Conservation (phyloP, 2,797 vertebrate genomes). For the Garrulus glandarius region DNA sequence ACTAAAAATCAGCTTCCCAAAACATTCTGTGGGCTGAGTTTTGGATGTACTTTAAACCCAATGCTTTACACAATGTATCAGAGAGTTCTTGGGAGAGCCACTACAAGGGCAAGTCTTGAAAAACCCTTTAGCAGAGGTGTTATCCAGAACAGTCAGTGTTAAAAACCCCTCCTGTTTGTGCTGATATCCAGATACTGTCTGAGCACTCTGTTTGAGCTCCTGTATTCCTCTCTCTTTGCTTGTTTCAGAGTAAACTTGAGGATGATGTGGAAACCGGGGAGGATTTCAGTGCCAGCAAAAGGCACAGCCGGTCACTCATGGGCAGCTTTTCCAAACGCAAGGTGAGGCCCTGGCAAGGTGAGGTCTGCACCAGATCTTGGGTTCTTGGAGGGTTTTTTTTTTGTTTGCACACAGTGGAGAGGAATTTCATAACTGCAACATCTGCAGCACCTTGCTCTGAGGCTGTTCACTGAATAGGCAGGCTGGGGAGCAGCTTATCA, state of each 20-base stretch:
- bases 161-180: background rate
- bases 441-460: background rate
- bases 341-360: constrained; percentile 63
- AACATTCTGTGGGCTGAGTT: background rate
- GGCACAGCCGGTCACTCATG: constrained; percentile 79
- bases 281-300: constrained; percentile 78
- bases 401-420: background rate
- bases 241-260: constrained; percentile 81
- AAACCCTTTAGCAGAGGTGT: background rate
- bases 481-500: background rate
- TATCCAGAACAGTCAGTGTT: background rate
- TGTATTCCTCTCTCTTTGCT: background rate
- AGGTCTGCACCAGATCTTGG: background rate
- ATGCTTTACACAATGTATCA: accelerated
- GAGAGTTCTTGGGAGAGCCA: background rate
- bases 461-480: background rate
- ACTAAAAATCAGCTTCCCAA: background rate
- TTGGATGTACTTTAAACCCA: background rate
- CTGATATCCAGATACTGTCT: background rate
- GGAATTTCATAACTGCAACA: background rate
- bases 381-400: background rate
- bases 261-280: constrained; percentile 83
- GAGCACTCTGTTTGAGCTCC: background rate
- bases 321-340: constrained; percentile 93
- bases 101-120: background rate